Conservation (phyloP, 2,888 invertebrate species). For the Liodrosophila aerea region DNA sequence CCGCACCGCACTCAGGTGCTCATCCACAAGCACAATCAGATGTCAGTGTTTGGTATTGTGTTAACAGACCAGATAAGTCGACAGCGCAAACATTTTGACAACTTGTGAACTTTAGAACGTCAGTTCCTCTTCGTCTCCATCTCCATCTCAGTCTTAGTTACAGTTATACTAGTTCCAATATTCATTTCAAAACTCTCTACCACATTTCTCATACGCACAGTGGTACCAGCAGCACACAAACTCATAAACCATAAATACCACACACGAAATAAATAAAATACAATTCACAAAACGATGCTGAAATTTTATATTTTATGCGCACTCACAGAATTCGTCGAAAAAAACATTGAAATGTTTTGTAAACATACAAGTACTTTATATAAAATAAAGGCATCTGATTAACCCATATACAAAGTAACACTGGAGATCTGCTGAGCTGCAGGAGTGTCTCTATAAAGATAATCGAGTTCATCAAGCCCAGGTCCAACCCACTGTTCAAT, state of each 20-base stretch:
- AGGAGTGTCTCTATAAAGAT: conserved; percentile 17
- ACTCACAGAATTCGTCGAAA: conserved; percentile 42
- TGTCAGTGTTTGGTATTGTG: conserved; percentile 61
- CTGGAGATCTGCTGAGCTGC: conserved; percentile 25
- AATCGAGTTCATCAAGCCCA: conserved; percentile 34
- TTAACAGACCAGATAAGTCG: conserved; percentile 68
- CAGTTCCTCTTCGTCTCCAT: too few species aligned
- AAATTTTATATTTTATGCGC: conserved; percentile 43
- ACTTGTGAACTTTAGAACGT: conserved; percentile 75
- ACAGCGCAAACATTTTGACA: conserved; percentile 76
- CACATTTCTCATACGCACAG: conserved; percentile 34
- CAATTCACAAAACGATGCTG: conserved; percentile 41
- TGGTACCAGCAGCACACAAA: conserved; percentile 29
- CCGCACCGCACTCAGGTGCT: neutral
- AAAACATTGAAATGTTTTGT: conserved; percentile 60
- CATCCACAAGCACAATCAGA: conserved; percentile 16
- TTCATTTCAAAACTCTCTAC: conserved; percentile 4
- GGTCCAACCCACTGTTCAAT: conserved; percentile 1
- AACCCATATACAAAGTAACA: conserved; percentile 48
- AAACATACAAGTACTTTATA: conserved; percentile 70
- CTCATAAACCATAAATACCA: conserved; percentile 64
- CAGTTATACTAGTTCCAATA: neutral
- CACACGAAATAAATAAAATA: conserved; percentile 34
- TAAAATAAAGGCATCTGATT: conserved; percentile 46
- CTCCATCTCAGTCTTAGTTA: too few species aligned